Evolutionary conservation across 53 echinoderm and acorn worm species (phyloP).

Genomic region (Luidia sarsii): DNA sequence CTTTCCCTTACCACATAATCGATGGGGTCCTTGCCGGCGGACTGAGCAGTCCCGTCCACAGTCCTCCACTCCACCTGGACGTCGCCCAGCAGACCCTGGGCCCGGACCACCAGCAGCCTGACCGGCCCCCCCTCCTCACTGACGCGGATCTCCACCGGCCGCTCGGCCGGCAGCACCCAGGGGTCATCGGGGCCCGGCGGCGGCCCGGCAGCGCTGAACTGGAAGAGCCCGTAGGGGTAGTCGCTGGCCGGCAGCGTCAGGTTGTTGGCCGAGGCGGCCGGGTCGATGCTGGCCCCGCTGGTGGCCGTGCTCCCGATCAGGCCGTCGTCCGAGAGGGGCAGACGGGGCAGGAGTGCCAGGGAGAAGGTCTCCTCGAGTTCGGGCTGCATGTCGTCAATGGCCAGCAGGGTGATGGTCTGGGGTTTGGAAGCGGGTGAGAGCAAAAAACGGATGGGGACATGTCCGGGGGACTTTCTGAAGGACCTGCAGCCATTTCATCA

Average conservation of each 20-base stretch:
- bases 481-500: too few relatives aligned
- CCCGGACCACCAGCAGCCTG: constrained; percentile 86
- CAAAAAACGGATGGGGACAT: constrained; percentile 8
- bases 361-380: constrained; percentile 82
- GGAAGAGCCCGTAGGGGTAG: constrained; percentile 86
- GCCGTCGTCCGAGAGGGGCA: constrained; percentile 94
- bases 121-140: constrained; percentile 80
- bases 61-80: constrained; percentile 97
- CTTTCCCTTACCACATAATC: constrained; percentile 99
- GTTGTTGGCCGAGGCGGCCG: constrained; percentile 63
- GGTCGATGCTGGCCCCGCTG: constrained; percentile 94
- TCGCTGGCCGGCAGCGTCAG: constrained; percentile 74
- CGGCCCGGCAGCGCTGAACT: constrained; percentile 79
- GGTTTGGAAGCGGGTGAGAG: neutral
- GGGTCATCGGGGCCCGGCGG: constrained; percentile 83
- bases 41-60: constrained; percentile 86
- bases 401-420: constrained; percentile 61
- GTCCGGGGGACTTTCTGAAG: too few relatives aligned
- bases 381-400: constrained; percentile 78
- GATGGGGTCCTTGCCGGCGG: constrained; percentile 91
- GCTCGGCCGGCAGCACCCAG: constrained; percentile 61
- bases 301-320: constrained; percentile 87
- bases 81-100: constrained; percentile 88
- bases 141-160: constrained; percentile 62
- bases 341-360: constrained; percentile 61